A percentile compares a stretch with the other conserved stretches of the same genome.
Evolutionary conservation across 2,797 vertebrate genomes (phyloP).

Genomic region (Gymnoscopelus braueri): DNA sequence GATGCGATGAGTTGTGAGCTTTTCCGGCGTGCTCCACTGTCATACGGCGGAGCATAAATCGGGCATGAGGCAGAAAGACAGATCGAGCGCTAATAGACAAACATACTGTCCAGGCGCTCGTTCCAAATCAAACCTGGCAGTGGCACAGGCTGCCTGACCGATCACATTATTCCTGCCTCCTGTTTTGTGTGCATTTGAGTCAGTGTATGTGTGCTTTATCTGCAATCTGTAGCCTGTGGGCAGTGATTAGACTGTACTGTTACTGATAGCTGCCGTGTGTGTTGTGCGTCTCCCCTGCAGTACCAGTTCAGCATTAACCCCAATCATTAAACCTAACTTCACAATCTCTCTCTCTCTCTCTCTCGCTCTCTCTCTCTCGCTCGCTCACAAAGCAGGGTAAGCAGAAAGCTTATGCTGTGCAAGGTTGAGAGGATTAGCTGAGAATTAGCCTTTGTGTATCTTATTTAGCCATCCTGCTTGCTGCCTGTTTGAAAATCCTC

Average conservation of each 20-base stretch:
- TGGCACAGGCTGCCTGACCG: constrained; percentile 50
- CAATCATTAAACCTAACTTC: constrained; percentile 59
- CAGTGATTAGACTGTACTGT: constrained; percentile 68
- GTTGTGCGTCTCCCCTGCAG: constrained; percentile 40
- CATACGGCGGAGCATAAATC: background rate
- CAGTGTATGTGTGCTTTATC: constrained; percentile 60
- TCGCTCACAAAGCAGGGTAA: constrained; percentile 59
- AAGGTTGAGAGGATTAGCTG: constrained; percentile 64
- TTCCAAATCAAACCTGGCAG: constrained; percentile 61
- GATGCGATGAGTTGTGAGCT: background rate
- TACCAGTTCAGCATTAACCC: constrained; percentile 59
- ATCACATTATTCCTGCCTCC: constrained; percentile 64
- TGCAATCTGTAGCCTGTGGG: constrained; percentile 71
- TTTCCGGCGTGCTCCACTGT: background rate
- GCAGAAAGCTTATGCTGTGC: constrained; percentile 56
- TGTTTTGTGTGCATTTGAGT: constrained; percentile 47
- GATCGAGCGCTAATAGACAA: constrained; percentile 42
- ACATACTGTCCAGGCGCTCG: constrained; percentile 29
- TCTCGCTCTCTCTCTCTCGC: constrained; percentile 31
- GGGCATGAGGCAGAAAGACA: constrained; percentile 22
- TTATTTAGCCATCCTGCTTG: constrained; percentile 49
- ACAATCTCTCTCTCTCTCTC: constrained; percentile 36
- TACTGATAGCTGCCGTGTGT: constrained; percentile 51
- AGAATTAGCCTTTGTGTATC: constrained; percentile 68
- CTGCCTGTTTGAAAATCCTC: constrained; percentile 56